Evolutionary conservation across 1,140 invertebrate species (phyloP), one percentile per base, ranked within the genome.

Genomic region (Sycophila sp.): DNA sequence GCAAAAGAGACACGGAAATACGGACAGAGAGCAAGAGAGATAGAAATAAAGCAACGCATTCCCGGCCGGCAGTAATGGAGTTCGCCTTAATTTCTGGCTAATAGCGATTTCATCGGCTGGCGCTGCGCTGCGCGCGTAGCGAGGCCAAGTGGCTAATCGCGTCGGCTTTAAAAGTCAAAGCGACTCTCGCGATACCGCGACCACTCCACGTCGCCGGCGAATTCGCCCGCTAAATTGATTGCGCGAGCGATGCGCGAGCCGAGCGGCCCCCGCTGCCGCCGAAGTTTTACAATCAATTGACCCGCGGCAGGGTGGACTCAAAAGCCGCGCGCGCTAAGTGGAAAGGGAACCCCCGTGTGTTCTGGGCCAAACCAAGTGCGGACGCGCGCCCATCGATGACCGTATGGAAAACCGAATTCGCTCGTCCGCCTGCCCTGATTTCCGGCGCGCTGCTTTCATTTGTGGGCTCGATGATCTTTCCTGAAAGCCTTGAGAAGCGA

Each of bases 131-230:
- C 28, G 2, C 38, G n/a, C n/a, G 17, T 49, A 45, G 42, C 4
- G n/a, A 45, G 19, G 8, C 19, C 65, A 47, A 32, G 53, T 58
- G 36, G 65, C 30, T 67, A 67, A 67, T 67, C 55, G 53, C 11
- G 36, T 17, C 42, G 47, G 58, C 47, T 58, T 30, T 38, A 38
- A 55, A 58, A 67, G 53, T 67, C 40, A 67, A 58, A 67, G 53
- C 15, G 38, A n/a, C n/a, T n/a, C n/a, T n/a, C n/a, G n/a, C n/a
- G n/a, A n/a, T n/a, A 34, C 24, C 8, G 56, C 22, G 22, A 6
- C 26, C 10, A 11, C 32, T 32, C 42, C n/a, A 34, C 17, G 24
- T 34, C 38, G 40, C 28, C n/a, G 32, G 38, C 26, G 30, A 13
- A 1, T 26, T 11, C 42, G 42, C 42, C 15, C 40, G 40, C 49